A percentile compares a stretch with the other conserved stretches of the same genome.
Evolutionary conservation across 2,113 vertebrate species (phyloP).

Genomic region (Tragelaphus imberbis): DNA sequence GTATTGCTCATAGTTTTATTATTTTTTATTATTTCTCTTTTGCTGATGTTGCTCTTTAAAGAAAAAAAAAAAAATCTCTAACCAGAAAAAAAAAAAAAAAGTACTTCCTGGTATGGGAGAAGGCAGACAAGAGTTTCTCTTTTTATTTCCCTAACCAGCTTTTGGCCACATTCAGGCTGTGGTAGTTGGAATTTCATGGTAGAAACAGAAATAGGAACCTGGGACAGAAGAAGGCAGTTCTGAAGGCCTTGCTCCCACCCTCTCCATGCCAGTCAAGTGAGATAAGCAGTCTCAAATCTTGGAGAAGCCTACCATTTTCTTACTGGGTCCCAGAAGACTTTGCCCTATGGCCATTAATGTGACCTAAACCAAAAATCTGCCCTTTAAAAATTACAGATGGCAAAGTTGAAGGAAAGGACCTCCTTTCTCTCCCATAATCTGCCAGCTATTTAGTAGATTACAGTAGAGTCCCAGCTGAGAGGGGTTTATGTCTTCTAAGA

Average conservation of each 20-base stretch:
- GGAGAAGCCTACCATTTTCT: neutral
- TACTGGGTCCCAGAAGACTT: neutral
- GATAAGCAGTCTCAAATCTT: neutral
- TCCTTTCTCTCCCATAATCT: neutral
- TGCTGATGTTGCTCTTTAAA: slow-evolving; percentile 29
- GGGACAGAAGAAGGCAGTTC: neutral
- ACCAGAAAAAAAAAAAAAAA: neutral
- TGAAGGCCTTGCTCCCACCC: neutral
- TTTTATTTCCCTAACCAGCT: neutral
- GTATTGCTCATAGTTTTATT: neutral
- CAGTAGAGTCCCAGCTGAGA: neutral
- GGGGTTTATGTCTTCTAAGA: neutral
- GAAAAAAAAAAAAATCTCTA: neutral
- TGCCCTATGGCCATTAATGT: neutral
- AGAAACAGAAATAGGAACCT: neutral
- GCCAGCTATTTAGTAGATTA: neutral
- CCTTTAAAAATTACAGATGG: neutral
- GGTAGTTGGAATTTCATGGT: neutral
- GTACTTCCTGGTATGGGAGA: neutral
- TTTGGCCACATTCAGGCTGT: neutral
- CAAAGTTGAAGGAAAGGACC: neutral
- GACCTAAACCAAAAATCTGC: neutral
- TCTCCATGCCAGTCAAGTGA: neutral
- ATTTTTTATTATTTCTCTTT: slow-evolving; percentile 12
- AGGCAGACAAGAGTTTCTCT: neutral